phyloP scores from a whole-genome alignment of 2,888 invertebrate genomes.

The Phania funesta region DNA sequence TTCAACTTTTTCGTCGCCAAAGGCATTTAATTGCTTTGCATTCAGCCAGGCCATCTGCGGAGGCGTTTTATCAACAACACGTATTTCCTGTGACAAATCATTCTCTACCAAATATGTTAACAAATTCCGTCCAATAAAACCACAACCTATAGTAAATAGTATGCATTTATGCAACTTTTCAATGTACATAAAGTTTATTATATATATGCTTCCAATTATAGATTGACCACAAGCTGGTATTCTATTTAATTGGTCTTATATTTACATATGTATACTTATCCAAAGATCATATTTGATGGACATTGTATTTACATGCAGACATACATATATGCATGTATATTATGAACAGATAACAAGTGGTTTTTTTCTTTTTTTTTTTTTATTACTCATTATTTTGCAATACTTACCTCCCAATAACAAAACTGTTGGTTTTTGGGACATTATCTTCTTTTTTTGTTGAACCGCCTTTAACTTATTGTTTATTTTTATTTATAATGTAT shows the following conservation, averaged over 20 bases:
- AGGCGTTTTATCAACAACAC: slow-evolving; percentile 95
- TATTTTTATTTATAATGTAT: too few relatives aligned
- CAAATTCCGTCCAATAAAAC: slow-evolving; percentile 95
- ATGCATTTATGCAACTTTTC: not conserved
- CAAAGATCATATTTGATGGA: too few relatives aligned
- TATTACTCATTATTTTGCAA: slow-evolving; percentile 45
- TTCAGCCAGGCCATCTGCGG: slow-evolving; percentile 96
- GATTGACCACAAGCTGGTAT: too few relatives aligned
- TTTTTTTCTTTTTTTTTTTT: not conserved
- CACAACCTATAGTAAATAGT: slow-evolving; percentile 87
- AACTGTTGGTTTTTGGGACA: slow-evolving; percentile 79
- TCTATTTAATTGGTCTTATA: too few relatives aligned
- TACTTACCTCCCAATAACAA: slow-evolving; percentile 79
- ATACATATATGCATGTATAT: not conserved
- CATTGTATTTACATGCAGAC: too few relatives aligned
- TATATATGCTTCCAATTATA: too few relatives aligned
- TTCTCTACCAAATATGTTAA: slow-evolving; percentile 90
- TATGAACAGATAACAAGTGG: slow-evolving; percentile 54
- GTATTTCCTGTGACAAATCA: slow-evolving; percentile 87
- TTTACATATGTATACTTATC: too few relatives aligned
- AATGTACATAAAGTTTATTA: too few relatives aligned
- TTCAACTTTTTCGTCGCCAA: slow-evolving; percentile 89
- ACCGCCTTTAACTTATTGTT: too few relatives aligned
- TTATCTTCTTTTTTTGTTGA: slow-evolving; percentile 56
- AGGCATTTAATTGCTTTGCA: slow-evolving; percentile 85